Base-by-base conservation (phyloP, 2,888 invertebrate genomes). In the Auanema sp. region DNA sequence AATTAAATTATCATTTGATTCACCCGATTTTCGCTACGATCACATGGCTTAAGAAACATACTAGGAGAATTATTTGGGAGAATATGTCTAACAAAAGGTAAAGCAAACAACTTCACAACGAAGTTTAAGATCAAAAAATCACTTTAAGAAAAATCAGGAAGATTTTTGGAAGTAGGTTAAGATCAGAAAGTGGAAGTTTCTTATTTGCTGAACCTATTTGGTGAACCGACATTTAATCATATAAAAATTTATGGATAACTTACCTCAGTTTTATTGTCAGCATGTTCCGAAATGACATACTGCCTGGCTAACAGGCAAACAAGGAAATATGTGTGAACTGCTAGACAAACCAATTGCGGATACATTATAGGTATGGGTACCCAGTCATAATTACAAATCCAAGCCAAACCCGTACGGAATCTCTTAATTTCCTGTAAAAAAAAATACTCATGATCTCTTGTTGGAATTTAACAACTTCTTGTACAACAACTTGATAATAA, bases 321-420 rank as follows among this genome's bases (percentile, higher is more conserved):
- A 33, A 81, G 50, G 57, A 81, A 81, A 61, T 81, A 81, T 6
- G 76, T 72, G 55, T 81, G 77, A 1, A 81, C 81, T 10, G 80
- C 80, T 16, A 79, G 61, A 64, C 76, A 76, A 3, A 76, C 73
- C 49, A 74, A 33, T 33, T 74, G 76, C 11, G 76, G 76, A 51
- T 76, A 76, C 76, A 76, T 76, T 43, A 76, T 76, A 8, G 76
- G 76, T 24, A 76, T 76, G 0, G 76, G 74, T 21, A 76, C 76
- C 76, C 74, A 74, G 43, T 75, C 76, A 54, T 76, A 76, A 44
- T 76, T 76, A 56, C 76, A 76, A 58, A 76, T 74, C 76, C 76
- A 76, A 0, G 76, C 76, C 43, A 76, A 69, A 49, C 76, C 76
- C 50, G 76, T 76, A 33, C 76, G 74, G 66, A 76, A 76, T 58